These are phyloP conservation scores for Corvus hawaiiensis DNA, from an alignment of 2,113 vertebrate genomes.

Conservation along the genomic window DNA sequence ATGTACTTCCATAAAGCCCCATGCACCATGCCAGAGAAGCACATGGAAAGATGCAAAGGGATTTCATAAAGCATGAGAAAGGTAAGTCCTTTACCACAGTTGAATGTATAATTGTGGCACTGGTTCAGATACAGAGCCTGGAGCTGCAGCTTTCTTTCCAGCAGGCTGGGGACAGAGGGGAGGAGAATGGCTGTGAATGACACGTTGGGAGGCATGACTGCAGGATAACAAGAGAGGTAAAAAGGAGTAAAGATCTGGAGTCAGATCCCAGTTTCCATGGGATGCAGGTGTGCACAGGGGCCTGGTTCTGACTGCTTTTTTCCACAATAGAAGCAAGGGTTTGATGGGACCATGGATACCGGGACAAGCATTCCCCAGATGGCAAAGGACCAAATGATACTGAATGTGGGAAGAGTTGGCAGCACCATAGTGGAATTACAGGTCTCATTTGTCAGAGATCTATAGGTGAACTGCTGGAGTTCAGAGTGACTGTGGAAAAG, in stretches of 20 bases:
- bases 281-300: not conserved
- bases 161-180: not conserved
- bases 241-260: not conserved
- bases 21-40: not conserved
- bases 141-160: not conserved
- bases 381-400: not conserved
- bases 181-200: not conserved
- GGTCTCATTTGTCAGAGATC: not conserved
- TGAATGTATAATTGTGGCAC: not conserved
- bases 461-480: not conserved
- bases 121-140: not conserved
- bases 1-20: not conserved
- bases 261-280: not conserved
- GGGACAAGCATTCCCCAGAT: not conserved
- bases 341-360: accelerated
- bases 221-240: not conserved
- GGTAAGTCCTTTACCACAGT: not conserved
- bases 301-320: not conserved
- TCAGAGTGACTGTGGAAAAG: not conserved
- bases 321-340: not conserved
- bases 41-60: not conserved
- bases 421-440: not conserved
- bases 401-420: not conserved
- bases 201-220: not conserved
- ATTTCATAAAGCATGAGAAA: not conserved